Percentiles rank a stretch among this genome's conserved stretches.
Evolutionary conservation across 2,888 invertebrate genomes (phyloP).

Genomic region (Tachina grossa): DNA sequence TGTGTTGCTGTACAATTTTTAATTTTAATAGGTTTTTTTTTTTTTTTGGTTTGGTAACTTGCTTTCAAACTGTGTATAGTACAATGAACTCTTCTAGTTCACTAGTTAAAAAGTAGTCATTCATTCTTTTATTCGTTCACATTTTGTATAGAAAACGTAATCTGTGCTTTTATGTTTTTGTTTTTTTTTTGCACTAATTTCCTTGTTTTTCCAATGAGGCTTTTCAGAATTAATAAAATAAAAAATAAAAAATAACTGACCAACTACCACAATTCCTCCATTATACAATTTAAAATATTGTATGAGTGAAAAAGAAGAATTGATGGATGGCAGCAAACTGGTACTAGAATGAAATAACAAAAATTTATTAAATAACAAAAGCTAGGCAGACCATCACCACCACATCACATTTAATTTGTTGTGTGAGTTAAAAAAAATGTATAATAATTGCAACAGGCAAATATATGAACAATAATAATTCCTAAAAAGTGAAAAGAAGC

Average conservation of each 20-base stretch:
- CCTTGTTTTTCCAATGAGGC: slow-evolving; percentile 7
- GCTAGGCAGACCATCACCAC: not conserved
- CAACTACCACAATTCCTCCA: slow-evolving; percentile 45
- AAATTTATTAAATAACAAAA: slow-evolving; percentile 35
- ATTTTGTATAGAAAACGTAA: slow-evolving; percentile 1
- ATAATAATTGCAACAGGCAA: not conserved
- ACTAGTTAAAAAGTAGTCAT: slow-evolving; percentile 64
- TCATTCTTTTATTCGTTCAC: slow-evolving; percentile 35
- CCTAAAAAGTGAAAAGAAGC: slow-evolving; percentile 11
- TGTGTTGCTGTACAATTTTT: slow-evolving; percentile 16
- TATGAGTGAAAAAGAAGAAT: slow-evolving; percentile 11
- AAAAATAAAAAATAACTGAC: not conserved
- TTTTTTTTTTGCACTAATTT: slow-evolving; percentile 4
- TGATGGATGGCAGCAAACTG: slow-evolving; percentile 10
- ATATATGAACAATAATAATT: not conserved
- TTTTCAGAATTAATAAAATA: slow-evolving; percentile 3
- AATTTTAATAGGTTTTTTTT: slow-evolving; percentile 17
- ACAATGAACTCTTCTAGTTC: slow-evolving; percentile 69
- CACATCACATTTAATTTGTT: slow-evolving; percentile 23
- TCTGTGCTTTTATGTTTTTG: slow-evolving; percentile 13
- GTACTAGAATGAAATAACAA: slow-evolving; percentile 2
- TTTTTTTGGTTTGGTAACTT: slow-evolving; percentile 14
- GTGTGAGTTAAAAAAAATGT: slow-evolving; percentile 20
- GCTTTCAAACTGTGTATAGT: slow-evolving; percentile 56
- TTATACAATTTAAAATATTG: not conserved